Percentiles rank a stretch among this genome's conserved stretches.
Conservation (phyloP, 1,140 invertebrate genomes). For the Drosophila ogumai region DNA sequence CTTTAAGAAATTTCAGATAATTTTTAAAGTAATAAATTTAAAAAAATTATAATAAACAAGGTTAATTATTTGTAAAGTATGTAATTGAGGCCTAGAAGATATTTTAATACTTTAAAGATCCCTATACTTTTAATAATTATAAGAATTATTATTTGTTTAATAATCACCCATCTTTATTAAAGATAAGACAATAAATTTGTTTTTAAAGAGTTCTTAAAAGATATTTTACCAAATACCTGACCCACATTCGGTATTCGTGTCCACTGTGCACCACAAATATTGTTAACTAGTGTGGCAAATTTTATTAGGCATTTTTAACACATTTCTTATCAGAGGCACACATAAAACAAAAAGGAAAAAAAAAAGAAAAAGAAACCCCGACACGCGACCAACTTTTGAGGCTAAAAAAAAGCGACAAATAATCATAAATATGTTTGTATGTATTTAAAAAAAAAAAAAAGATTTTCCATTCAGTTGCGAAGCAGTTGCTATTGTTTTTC, state of each 20-base stretch:
- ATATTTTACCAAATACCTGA: constrained; percentile 6
- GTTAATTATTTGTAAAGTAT: too few species aligned
- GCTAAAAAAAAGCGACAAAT: constrained; percentile 8
- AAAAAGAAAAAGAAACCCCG: neutral
- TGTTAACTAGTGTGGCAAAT: constrained; percentile 14
- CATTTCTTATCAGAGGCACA: constrained; percentile 20
- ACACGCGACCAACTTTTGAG: constrained; percentile 20
- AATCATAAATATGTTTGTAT: constrained; percentile 21
- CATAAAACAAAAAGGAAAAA: constrained; percentile 12
- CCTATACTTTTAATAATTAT: neutral
- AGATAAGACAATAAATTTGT: neutral
- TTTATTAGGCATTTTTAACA: constrained; percentile 23
- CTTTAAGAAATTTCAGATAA: too few species aligned
- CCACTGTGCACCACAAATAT: neutral
- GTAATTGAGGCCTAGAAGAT: too few species aligned
- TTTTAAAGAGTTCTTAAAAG: neutral
- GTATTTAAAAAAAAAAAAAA: constrained; percentile 23
- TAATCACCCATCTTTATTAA: neutral
- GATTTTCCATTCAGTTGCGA: constrained; percentile 70
- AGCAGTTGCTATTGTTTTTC: constrained; percentile 9
- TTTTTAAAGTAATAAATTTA: too few species aligned
- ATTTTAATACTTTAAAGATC: neutral
- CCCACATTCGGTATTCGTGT: constrained; percentile 8
- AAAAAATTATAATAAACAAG: too few species aligned
- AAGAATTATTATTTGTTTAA: neutral